Evolutionary conservation across 2,113 vertebrate genomes (phyloP), one percentile per base, ranked within the genome.

Genomic region (Cyanocitta stelleri): DNA sequence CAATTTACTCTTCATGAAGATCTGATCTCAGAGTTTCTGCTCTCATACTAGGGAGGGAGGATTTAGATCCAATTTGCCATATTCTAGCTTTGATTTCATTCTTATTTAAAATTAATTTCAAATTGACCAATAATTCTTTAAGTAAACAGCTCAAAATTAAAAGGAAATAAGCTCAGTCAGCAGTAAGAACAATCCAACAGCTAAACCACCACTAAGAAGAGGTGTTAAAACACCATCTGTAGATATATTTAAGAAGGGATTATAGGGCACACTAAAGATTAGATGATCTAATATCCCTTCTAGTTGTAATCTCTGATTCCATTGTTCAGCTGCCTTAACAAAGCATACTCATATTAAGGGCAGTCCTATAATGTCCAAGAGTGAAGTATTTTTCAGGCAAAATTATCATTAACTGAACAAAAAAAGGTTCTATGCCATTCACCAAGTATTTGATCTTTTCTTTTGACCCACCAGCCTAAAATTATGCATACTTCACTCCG

Each of bases 61-160:
- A 95, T 96, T 95, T 93, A 67, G 33, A 81, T 89, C 59, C 55
- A 76, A 67, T 93, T 91, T 97, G 63, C 63, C 4, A 11, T 84
- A 44, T 85, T 93, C 51, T 80, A 77, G 78, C 75, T 93, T 91
- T 71, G 95, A 89, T 97, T 93, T 96, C 39, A 73, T 83, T 68
- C 85, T 94, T 93, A 77, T 94, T 94, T 91, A 96, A 92, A 78
- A 92, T 96, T 97, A 96, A 96, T 96, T 95, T 87, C 79, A 95
- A 96, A 94, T 88, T 96, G 95, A 97, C 91, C 90, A 93, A 90
- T 94, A 93, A 95, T 85, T 95, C 91, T 73, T 91, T 96, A 96
- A 95, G 93, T 87, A 96, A 96, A 96, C 91, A 91, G 79, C 43
- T 83, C 86, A 90, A 92, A 94, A 96, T 95, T 95, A 96, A 95